A percentile compares a stretch with the other conserved stretches of the same genome.
phyloP scores from a whole-genome alignment of 2,797 vertebrate species.

The Brotula barbata region DNA sequence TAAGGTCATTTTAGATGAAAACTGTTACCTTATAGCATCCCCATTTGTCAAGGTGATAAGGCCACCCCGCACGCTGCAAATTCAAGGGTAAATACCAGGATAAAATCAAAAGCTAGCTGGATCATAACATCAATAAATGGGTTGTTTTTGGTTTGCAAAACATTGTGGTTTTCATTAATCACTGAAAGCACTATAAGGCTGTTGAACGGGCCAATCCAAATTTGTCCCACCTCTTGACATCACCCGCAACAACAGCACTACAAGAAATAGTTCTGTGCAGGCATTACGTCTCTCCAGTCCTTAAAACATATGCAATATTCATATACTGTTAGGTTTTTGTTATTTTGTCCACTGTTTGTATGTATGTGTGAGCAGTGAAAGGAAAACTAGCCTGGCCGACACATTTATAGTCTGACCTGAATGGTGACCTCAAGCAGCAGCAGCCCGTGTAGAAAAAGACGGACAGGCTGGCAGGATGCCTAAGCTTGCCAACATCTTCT shows the following conservation, averaged over 20 bases:
- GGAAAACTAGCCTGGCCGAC: constrained; percentile 61
- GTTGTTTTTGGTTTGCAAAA: constrained; percentile 3
- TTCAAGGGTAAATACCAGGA: constrained; percentile 3
- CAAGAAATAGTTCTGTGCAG: constrained; percentile 31
- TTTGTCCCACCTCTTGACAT: constrained; percentile 12
- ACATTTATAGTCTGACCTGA: constrained; percentile 71
- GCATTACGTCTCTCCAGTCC: background rate
- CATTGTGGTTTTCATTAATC: background rate
- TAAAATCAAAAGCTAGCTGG: background rate
- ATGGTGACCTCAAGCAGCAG: constrained; percentile 67
- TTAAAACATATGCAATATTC: constrained; percentile 34
- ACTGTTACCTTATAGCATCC: background rate
- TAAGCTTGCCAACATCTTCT: constrained; percentile 61
- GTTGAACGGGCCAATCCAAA: background rate
- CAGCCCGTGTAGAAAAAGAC: constrained; percentile 66
- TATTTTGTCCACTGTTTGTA: constrained; percentile 39
- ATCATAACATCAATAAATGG: background rate
- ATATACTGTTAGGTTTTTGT: constrained; percentile 31
- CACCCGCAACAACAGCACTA: constrained; percentile 23
- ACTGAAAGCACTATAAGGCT: background rate
- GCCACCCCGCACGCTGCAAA: background rate
- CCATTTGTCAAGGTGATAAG: constrained; percentile 1
- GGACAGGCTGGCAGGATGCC: constrained; percentile 70
- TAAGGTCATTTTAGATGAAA: background rate
- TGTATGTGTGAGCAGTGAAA: constrained; percentile 57